A percentile compares a stretch with the other conserved stretches of the same genome.
These are phyloP conservation scores for Lypha dubia DNA, from an alignment of 2,888 invertebrate species.

Conservation along the genomic window DNA sequence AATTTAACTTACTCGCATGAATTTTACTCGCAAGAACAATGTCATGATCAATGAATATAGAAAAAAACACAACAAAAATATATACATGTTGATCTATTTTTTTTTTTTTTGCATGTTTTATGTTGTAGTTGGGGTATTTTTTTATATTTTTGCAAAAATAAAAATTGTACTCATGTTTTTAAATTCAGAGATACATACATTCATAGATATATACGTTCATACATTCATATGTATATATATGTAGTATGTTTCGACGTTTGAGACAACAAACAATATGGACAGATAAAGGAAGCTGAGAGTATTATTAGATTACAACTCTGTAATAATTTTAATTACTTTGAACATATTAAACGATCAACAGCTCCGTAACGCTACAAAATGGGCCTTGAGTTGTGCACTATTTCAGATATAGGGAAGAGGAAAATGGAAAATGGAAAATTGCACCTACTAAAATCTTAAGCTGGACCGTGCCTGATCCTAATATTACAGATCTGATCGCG, in stretches of 20 bases:
- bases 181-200: slow-evolving; percentile 33
- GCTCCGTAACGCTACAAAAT: no score
- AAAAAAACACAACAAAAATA: slow-evolving; percentile 15
- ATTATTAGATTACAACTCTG: not conserved
- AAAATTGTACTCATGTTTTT: slow-evolving; percentile 49
- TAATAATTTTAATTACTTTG: no score
- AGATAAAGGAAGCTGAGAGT: not conserved
- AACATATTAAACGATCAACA: no score
- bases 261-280: slow-evolving; percentile 34
- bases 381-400: no score
- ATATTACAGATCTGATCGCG: no score
- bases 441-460: no score
- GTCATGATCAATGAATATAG: slow-evolving; percentile 67
- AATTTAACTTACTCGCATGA: slow-evolving; percentile 25
- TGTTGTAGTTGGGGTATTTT: slow-evolving; percentile 46
- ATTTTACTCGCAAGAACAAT: slow-evolving; percentile 58
- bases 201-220: not conserved
- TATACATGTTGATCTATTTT: slow-evolving; percentile 39
- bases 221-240: not conserved
- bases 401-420: no score
- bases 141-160: slow-evolving; percentile 40
- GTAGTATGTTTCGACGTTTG: slow-evolving; percentile 3
- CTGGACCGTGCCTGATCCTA: no score
- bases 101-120: slow-evolving; percentile 32
- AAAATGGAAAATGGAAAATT: no score